A percentile compares a stretch with the other conserved stretches of the same genome.
phyloP scores from a whole-genome alignment of 1,140 invertebrate genomes.

The Drosophila neocordata region DNA sequence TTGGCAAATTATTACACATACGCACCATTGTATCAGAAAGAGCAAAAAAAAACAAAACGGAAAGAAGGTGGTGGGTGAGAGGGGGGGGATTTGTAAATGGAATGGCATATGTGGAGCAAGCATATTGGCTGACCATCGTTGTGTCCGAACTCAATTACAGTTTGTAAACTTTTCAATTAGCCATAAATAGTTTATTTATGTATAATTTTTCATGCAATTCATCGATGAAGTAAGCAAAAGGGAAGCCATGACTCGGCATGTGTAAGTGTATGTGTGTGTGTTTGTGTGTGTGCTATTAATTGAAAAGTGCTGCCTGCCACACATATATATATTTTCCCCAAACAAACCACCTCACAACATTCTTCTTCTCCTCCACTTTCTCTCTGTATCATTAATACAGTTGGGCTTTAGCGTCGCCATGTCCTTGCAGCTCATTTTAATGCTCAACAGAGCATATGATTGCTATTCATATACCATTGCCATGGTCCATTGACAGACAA shows the following conservation, averaged over 20 bases:
- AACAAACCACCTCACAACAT: background rate
- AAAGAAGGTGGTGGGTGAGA: background rate
- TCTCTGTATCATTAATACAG: constrained; percentile 62
- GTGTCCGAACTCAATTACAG: constrained; percentile 75
- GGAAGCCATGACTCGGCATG: constrained; percentile 39
- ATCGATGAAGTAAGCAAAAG: constrained; percentile 23
- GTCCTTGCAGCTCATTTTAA: constrained; percentile 62
- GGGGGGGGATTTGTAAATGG: too few species aligned
- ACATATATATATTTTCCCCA: background rate
- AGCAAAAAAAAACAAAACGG: background rate
- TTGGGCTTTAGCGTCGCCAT: constrained; percentile 56
- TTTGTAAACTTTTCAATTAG: constrained; percentile 81
- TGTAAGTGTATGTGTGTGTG: constrained; percentile 1
- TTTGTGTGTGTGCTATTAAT: constrained; percentile 53
- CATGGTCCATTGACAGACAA: constrained; percentile 53
- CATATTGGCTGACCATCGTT: constrained; percentile 48
- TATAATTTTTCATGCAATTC: constrained; percentile 75
- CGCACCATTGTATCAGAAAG: constrained; percentile 13
- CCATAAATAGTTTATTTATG: constrained; percentile 77
- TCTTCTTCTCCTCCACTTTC: background rate
- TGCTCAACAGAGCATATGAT: constrained; percentile 72
- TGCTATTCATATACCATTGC: constrained; percentile 67
- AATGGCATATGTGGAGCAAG: constrained; percentile 19
- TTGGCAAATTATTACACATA: constrained; percentile 68
- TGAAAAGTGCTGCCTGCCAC: constrained; percentile 44